Evolutionary conservation across 2,113 vertebrate species (phyloP), one percentile per base, ranked within the genome.

Genomic region (Acrocephalus kingi): DNA sequence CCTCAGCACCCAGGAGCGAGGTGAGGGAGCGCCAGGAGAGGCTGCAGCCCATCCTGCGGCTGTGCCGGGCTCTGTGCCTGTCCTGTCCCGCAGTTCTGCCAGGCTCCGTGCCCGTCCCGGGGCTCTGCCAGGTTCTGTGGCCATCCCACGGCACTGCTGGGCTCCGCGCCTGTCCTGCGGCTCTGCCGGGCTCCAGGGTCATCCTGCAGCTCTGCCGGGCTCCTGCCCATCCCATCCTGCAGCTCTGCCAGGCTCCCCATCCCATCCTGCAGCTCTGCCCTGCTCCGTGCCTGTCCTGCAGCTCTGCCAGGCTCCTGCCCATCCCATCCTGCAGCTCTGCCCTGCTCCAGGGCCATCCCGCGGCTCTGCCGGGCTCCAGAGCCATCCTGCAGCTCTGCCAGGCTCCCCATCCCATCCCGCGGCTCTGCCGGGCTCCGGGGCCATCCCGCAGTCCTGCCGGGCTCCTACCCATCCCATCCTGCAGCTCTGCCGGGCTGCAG

Each of bases 281-380:
- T 18, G 61, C 19, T 55, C 76, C 3, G 3, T 21, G 55, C 11
- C 43, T 35, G 7, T 52, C 19, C 52, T 7, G 4, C 23, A 15
- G 49, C 49, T 51, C 49, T 51, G 49, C 49, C 49, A 8, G 13
- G 24, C 49, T 51, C 49, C 5, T 27, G 23, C 25, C 51, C 51
- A 28, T 27, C 51, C 35, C 35, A 35, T 43, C 48, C 75, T 3
- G 11, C 10, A 15, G 20, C 49, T 54, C 35, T 54, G 68, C 68
- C 28, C 0, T 10, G 68, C 49, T 39, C 49, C 14, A 2, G 4
- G 48, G 1, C 68, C 21, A 3, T 31, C 28, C 55, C 2, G 2
- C 6, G 1, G 39, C 52, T 31, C 54, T 58, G 56, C 56, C 56
- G 7, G 33, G 56, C 56, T 58, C 56, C 2, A 9, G n/a, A 33